A percentile compares a stretch with the other conserved stretches of the same genome.
These are phyloP conservation scores for Orchesellides sinensis DNA, from an alignment of 2,888 invertebrate genomes.

Conservation along the genomic window DNA sequence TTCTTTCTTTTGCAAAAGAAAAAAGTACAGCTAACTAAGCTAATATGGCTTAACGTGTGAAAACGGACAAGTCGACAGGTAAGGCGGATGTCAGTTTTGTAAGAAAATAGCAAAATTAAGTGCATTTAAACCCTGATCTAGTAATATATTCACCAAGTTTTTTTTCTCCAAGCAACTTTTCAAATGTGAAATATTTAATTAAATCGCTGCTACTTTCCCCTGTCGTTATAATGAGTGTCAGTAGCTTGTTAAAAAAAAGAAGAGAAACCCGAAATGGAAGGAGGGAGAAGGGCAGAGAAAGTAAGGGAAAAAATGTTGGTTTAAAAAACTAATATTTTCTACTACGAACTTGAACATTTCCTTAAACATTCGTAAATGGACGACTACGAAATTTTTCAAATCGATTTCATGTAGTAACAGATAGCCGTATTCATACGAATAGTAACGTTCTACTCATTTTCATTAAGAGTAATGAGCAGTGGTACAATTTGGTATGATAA, in stretches of 20 bases:
- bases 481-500: too few species aligned
- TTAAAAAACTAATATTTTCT: conserved; percentile 10
- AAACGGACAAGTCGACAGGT: conserved; percentile 11
- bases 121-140: too few species aligned
- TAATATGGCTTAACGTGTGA: too few species aligned
- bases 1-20: too few species aligned
- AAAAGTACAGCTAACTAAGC: too few species aligned
- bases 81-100: neutral
- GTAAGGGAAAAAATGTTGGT: neutral
- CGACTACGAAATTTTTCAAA: conserved; percentile 3
- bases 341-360: neutral
- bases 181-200: conserved; percentile 52
- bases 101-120: neutral
- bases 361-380: too few species aligned
- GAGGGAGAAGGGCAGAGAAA: too few species aligned
- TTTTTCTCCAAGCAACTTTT: conserved; percentile 19
- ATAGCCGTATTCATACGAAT: too few species aligned
- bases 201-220: conserved; percentile 23
- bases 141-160: too few species aligned
- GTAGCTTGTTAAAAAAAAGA: conserved; percentile 25
- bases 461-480: too few species aligned
- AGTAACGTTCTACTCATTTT: too few species aligned
- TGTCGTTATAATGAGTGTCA: conserved; percentile 40
- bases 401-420: neutral
- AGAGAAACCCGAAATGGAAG: conserved; percentile 17